phyloP scores from a whole-genome alignment of 1,140 invertebrate species.

The Heliconius himera region DNA sequence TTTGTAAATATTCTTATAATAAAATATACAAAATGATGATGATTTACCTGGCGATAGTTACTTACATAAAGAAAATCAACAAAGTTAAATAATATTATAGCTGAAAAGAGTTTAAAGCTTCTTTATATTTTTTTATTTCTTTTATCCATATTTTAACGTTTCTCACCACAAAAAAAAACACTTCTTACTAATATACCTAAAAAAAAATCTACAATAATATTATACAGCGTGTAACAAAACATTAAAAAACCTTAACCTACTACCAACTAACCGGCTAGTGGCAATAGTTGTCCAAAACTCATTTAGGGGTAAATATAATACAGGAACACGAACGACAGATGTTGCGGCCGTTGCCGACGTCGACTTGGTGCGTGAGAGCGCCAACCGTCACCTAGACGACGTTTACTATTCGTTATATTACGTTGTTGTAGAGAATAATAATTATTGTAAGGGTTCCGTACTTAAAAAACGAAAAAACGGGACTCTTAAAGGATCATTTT shows the following conservation, averaged over 20 bases:
- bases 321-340: conserved; percentile 46
- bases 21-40: too few relatives aligned
- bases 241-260: background rate
- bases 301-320: conserved; percentile 43
- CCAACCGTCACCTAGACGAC: conserved; percentile 25
- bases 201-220: background rate
- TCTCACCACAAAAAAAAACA: too few relatives aligned
- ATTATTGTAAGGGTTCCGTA: background rate
- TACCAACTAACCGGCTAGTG: conserved; percentile 11
- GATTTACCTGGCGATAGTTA: too few relatives aligned
- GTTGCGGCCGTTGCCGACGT: conserved; percentile 47
- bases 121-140: too few relatives aligned
- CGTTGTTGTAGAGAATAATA: background rate
- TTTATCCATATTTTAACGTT: too few relatives aligned
- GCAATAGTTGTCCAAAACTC: conserved; percentile 16
- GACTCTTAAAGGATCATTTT: too few relatives aligned
- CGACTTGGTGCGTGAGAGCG: conserved; percentile 31
- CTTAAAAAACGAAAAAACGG: too few relatives aligned
- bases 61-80: too few relatives aligned
- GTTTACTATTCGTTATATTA: background rate
- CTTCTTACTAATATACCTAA: background rate
- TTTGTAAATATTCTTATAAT: too few relatives aligned
- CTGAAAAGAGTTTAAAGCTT: too few relatives aligned
- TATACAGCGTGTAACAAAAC: too few relatives aligned
- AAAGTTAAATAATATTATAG: too few relatives aligned